These are phyloP conservation scores for Osedax frankpressi DNA, from an alignment of 2,888 invertebrate genomes.

Conservation along the genomic window DNA sequence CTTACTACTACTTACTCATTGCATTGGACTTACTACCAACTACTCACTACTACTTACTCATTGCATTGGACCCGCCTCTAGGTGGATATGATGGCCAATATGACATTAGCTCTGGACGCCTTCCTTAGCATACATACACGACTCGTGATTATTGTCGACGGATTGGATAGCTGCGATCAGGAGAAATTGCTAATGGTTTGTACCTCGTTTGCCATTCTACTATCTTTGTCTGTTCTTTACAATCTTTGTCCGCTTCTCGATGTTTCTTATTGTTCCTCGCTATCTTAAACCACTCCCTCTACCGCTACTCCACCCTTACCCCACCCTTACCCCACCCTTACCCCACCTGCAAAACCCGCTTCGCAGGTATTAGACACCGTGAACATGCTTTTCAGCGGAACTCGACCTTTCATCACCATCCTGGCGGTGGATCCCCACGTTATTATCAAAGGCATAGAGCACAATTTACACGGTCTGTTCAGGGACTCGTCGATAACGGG, in stretches of 20 bases:
- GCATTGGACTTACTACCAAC: too few species aligned
- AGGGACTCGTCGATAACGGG: conserved; percentile 85
- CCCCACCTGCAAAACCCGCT: background rate
- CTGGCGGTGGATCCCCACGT: conserved; percentile 96
- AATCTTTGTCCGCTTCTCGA: background rate
- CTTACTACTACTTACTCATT: too few species aligned
- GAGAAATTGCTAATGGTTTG: conserved; percentile 67
- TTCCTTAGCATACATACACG: conserved; percentile 81
- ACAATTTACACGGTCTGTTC: conserved; percentile 36
- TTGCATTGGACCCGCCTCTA: too few species aligned
- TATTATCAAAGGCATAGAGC: conserved; percentile 68
- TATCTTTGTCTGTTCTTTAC: background rate
- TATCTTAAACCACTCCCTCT: background rate
- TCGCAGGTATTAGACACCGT: conserved; percentile 70
- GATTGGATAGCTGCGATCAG: conserved; percentile 92
- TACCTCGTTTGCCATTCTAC: background rate
- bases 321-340: too few species aligned
- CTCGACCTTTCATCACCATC: conserved; percentile 85
- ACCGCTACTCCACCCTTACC: background rate
- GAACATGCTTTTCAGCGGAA: conserved; percentile 82
- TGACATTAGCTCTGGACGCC: conserved; percentile 76
- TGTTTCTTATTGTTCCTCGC: background rate
- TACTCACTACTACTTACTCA: too few species aligned
- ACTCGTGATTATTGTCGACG: conserved; percentile 86
- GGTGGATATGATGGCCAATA: conserved; percentile 71